Base-by-base conservation (phyloP, 2,113 vertebrate species). In the Rhinopomastus cyanomelas region DNA sequence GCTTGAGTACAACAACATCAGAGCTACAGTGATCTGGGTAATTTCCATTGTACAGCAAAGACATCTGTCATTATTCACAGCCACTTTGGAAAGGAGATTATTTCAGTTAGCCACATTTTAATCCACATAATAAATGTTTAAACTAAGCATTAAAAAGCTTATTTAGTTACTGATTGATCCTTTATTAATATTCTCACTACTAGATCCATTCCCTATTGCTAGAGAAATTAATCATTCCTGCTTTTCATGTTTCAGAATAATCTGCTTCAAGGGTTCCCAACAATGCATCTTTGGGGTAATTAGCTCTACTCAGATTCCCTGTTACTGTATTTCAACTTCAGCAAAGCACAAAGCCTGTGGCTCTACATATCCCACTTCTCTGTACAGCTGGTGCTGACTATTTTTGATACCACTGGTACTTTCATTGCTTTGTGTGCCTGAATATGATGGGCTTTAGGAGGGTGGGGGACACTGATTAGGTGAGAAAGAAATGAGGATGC, bases 91-190 rank as follows among this genome's bases (percentile, higher is more conserved):
- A 96, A 85, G 74, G 30, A 92, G 87, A 92, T 91, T 90, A 96
- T 90, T 96, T 92, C 48, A 81, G 53, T 65, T 65, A 87, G 37
- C 15, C 75, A 85, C 23, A 20, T 87, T 92, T 92, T 95, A 93
- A 93, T 92, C 67, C 87, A 76, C n/a, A 68, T 48, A 85, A 90
- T 49, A 95, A 85, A 72, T 51, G 57, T 61, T 92, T 79, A 83
- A 95, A 80, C 34, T 48, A 90, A 89, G 29, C n/a, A 78, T 62
- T 82, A 22, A 85, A 89, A 91, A 92, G 34, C 51, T 69, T 91
- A 77, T 87, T 87, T 93, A 81, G 75, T 65, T 67, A 46, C 42
- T 57, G 59, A 90, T 74, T 82, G 51, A 83, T 89, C 39, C 48
- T 93, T 90, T 92, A 83, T 92, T 87, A 86, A 67, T 88, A 95